Evolutionary conservation across 2,888 invertebrate species (phyloP).

Genomic region (Drosophila bunnanda): DNA sequence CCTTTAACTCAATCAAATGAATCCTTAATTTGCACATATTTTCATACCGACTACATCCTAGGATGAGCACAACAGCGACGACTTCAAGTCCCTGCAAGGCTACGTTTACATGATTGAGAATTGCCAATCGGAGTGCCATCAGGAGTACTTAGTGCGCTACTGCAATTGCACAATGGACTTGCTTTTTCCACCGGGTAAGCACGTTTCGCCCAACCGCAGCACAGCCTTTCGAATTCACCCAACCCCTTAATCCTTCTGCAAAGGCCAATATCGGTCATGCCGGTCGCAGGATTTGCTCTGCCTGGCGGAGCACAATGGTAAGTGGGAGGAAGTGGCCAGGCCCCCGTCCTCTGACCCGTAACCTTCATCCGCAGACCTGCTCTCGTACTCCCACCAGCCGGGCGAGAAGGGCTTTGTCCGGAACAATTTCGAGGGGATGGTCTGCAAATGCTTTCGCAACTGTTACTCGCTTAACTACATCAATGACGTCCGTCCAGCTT

Average conservation of each 20-base stretch:
- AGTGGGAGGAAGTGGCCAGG: conserved; percentile 30
- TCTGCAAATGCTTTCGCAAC: conserved; percentile 83
- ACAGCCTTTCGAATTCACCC: conserved; percentile 6
- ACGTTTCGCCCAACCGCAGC: conserved; percentile 35
- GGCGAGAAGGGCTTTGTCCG: conserved; percentile 78
- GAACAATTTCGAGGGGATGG: conserved; percentile 79
- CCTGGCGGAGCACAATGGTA: conserved; percentile 81
- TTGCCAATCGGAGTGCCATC: conserved; percentile 83
- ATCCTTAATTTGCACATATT: not conserved
- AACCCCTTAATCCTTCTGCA: conserved; percentile 15
- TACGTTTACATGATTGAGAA: conserved; percentile 83
- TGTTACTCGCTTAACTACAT: conserved; percentile 83
- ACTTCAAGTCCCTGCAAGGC: conserved; percentile 79
- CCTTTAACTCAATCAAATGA: not conserved
- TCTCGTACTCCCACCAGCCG: conserved; percentile 74
- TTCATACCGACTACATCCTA: conserved; percentile 33
- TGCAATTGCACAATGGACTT: conserved; percentile 84
- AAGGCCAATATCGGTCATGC: conserved; percentile 76
- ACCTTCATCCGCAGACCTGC: conserved; percentile 62
- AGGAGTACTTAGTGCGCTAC: conserved; percentile 80
- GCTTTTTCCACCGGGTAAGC: conserved; percentile 83
- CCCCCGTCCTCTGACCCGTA: not conserved
- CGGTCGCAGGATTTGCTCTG: conserved; percentile 78
- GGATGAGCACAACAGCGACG: conserved; percentile 76
- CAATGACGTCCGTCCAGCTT: conserved; percentile 79